Percentiles rank a stretch among this genome's conserved stretches.
phyloP scores from a whole-genome alignment of 2,888 invertebrate species.

The Kryphioiulus occultus region DNA sequence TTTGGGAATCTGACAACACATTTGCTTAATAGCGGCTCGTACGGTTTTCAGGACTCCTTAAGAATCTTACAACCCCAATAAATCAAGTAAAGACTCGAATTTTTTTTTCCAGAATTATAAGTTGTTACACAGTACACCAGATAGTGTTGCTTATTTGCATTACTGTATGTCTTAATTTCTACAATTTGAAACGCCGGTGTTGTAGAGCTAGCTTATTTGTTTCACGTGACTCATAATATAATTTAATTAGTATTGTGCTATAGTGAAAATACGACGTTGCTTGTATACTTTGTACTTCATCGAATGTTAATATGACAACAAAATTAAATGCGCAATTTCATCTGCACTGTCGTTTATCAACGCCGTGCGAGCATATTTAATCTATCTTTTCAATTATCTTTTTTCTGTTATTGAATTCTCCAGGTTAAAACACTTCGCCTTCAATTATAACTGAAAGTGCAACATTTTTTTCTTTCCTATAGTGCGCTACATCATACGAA shows the following conservation, averaged over 20 bases:
- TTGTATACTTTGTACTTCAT: not conserved
- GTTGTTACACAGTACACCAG: no score
- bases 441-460: conserved; percentile 11
- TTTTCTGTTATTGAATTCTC: not conserved
- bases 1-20: conserved; percentile 7
- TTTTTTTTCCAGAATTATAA: not conserved
- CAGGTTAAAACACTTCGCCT: not conserved
- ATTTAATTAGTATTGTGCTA: not conserved
- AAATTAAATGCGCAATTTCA: not conserved
- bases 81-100: not conserved
- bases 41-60: not conserved
- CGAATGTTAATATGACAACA: not conserved
- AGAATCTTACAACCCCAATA: not conserved
- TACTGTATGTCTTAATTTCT: no score
- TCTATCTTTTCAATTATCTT: not conserved
- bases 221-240: not conserved
- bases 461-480: not conserved
- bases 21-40: not conserved
- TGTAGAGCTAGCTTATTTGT: not conserved
- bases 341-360: not conserved
- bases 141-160: no score
- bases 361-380: not conserved
- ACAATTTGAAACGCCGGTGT: no score
- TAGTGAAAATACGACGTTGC: not conserved
- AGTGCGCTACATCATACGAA: not conserved